Evolutionary conservation across 2,888 invertebrate species (phyloP).

Genomic region (Lasius platythorax): DNA sequence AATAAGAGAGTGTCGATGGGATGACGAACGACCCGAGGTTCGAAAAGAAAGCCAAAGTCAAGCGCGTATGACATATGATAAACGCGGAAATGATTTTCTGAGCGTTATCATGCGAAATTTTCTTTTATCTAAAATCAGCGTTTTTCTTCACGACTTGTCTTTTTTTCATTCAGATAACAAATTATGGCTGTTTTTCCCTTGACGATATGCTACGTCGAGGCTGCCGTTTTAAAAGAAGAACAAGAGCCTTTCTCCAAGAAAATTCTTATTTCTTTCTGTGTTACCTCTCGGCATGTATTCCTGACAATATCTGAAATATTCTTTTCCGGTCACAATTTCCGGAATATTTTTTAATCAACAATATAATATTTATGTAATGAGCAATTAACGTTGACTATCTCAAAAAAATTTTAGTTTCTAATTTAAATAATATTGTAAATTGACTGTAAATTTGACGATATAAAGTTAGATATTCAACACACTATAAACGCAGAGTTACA

Average conservation of each 20-base stretch:
- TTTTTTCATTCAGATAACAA: slow-evolving; percentile 26
- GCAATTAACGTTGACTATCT: slow-evolving; percentile 8
- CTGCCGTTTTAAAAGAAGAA: not conserved
- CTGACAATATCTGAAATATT: slow-evolving; percentile 6
- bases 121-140: not conserved
- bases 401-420: not conserved
- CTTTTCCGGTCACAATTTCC: not conserved
- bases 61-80: not conserved
- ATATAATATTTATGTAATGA: not conserved
- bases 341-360: not conserved
- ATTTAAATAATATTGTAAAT: not conserved
- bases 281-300: not conserved
- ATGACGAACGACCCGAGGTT: not conserved
- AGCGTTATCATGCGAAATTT: not conserved
- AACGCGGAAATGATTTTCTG: slow-evolving; percentile 11
- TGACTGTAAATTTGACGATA: not conserved
- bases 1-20: not conserved
- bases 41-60: not conserved
- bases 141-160: not conserved
- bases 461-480: not conserved
- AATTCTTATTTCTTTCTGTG: not conserved
- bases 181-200: slow-evolving; percentile 19
- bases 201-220: not conserved
- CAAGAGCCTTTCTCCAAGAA: not conserved
- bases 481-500: not conserved